Evolutionary conservation across 1,140 invertebrate species (phyloP).

Genomic region (Eubasilissa regina): DNA sequence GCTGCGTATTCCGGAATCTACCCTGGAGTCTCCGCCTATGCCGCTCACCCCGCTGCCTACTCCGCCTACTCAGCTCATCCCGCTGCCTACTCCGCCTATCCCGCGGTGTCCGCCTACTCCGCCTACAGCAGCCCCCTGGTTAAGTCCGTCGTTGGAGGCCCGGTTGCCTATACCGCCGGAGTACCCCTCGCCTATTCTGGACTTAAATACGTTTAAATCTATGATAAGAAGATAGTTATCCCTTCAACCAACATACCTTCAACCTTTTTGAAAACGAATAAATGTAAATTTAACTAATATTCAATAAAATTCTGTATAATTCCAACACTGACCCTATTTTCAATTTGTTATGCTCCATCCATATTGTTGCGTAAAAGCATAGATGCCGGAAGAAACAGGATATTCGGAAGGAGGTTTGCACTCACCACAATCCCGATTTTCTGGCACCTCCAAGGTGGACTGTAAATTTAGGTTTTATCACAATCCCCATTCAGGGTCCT

Average conservation of each 20-base stretch:
- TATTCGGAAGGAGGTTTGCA: no score
- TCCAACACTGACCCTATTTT: no score
- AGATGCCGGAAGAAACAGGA: no score
- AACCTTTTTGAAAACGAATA: neutral
- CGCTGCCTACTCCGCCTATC: slow-evolving; percentile 51
- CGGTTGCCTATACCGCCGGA: slow-evolving; percentile 51
- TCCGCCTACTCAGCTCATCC: neutral
- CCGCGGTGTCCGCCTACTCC: slow-evolving; percentile 58
- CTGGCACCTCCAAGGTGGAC: no score
- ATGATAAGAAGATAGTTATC: no score
- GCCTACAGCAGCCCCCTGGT: slow-evolving; percentile 54
- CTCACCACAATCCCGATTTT: no score
- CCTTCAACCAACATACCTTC: neutral
- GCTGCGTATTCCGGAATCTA: slow-evolving; percentile 31
- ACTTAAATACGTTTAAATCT: slow-evolving; percentile 14
- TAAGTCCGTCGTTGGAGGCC: slow-evolving; percentile 54
- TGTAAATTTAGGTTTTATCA: no score
- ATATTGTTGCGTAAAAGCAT: no score
- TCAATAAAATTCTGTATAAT: neutral
- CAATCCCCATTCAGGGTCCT: no score
- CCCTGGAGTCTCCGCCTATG: slow-evolving; percentile 50
- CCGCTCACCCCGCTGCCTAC: slow-evolving; percentile 40
- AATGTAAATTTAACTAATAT: neutral
- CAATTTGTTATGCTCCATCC: no score
- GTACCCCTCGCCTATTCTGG: slow-evolving; percentile 53